Percentiles rank a stretch among this genome's conserved stretches.
These are phyloP conservation scores for Cirrhinus mrigala DNA, from an alignment of 2,797 vertebrate genomes.

Conservation along the genomic window DNA sequence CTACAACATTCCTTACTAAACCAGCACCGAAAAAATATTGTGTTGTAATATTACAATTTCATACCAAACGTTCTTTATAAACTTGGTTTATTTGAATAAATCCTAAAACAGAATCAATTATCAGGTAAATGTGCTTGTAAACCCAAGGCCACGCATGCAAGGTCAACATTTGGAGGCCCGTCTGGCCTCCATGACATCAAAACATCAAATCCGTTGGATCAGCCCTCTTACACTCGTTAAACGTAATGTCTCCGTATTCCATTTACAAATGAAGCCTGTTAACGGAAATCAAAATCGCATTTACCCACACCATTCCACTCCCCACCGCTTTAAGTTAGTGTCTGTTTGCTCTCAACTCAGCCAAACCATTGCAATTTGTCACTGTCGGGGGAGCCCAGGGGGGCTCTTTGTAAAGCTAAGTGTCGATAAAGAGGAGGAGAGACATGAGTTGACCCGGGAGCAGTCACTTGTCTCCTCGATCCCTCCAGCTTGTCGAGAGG, in stretches of 20 bases:
- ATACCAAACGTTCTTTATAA: background rate
- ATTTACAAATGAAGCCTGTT: slow-evolving; percentile 66
- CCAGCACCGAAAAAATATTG: no score
- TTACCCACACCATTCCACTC: slow-evolving; percentile 50
- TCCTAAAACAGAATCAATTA: slow-evolving; percentile 28
- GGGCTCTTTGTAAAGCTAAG: slow-evolving; percentile 82
- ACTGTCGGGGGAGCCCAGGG: slow-evolving; percentile 65
- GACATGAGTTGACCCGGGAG: slow-evolving; percentile 78
- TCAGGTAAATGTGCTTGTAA: slow-evolving; percentile 47
- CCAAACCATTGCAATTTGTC: slow-evolving; percentile 67
- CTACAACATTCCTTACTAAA: background rate
- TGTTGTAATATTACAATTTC: background rate
- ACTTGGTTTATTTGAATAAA: background rate
- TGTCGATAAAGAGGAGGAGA: slow-evolving; percentile 82
- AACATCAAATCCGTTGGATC: slow-evolving; percentile 21
- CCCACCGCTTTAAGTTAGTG: slow-evolving; percentile 50
- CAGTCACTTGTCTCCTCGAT: slow-evolving; percentile 73
- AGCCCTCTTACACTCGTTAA: slow-evolving; percentile 15
- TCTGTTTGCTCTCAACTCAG: slow-evolving; percentile 30
- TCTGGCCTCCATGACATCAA: slow-evolving; percentile 37
- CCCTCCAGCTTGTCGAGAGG: slow-evolving; percentile 62
- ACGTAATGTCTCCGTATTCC: slow-evolving; percentile 2
- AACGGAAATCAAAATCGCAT: slow-evolving; percentile 70
- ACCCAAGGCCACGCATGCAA: slow-evolving; percentile 37
- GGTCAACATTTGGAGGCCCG: slow-evolving; percentile 22